Evolutionary conservation across 2,888 invertebrate species (phyloP).

Genomic region (Leucophora obtusa): DNA sequence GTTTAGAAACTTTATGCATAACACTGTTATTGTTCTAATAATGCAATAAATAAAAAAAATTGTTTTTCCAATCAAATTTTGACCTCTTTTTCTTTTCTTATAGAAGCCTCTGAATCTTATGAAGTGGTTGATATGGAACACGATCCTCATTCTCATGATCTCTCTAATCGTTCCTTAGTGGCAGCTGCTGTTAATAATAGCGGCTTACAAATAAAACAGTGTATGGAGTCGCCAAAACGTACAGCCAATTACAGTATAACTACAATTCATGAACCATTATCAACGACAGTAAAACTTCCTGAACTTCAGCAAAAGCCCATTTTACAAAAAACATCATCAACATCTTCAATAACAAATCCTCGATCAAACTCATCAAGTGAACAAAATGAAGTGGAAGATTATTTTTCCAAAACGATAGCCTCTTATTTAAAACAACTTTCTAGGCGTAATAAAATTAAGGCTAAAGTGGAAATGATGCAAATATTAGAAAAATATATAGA

Average conservation of each 20-base stretch:
- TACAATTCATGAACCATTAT: slow-evolving; percentile 9
- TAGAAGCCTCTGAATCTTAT: slow-evolving; percentile 29
- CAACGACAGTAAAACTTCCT: background rate
- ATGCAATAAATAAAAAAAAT: no score
- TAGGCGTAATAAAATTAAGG: slow-evolving; percentile 76
- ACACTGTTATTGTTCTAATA: no score
- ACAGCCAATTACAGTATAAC: slow-evolving; percentile 19
- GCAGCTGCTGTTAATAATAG: slow-evolving; percentile 18
- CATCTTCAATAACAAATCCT: background rate
- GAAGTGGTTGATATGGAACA: slow-evolving; percentile 53
- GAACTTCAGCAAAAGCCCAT: slow-evolving; percentile 27
- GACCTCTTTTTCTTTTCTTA: no score
- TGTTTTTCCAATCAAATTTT: no score
- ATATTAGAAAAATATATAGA: slow-evolving; percentile 76
- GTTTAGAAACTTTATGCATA: no score
- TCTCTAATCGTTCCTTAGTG: slow-evolving; percentile 1
- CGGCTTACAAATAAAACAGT: slow-evolving; percentile 8
- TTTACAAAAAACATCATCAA: background rate
- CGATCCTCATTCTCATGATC: background rate
- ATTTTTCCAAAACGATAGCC: slow-evolving; percentile 75
- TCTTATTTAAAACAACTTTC: slow-evolving; percentile 74
- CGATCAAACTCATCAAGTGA: background rate
- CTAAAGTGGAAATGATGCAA: slow-evolving; percentile 77
- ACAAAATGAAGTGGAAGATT: slow-evolving; percentile 72
- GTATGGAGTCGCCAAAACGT: slow-evolving; percentile 13